Base-by-base conservation (phyloP, 2,113 vertebrate species). In the Tricholaema leucomelas region DNA sequence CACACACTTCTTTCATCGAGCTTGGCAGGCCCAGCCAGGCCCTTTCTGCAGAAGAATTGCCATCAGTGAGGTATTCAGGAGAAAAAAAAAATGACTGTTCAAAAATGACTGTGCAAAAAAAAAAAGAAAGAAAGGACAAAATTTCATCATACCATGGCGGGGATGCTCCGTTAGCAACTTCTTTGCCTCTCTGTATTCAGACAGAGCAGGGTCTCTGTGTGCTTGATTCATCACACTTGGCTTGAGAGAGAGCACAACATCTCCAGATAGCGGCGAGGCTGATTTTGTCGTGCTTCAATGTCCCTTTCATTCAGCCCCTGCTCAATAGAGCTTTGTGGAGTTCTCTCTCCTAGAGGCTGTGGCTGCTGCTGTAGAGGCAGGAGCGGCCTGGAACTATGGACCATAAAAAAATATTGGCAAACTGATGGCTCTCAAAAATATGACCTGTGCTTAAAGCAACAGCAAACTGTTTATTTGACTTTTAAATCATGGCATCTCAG, bases 211-310 rank as follows among this genome's bases (percentile, higher is more conserved):
- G 84, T 89, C 94, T 96, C 91, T 95, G 64, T 92, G 79, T 0
- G 35, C 89, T 95, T 95, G 92, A 96, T 96, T 96, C 93, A 96
- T 95, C 93, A 71, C 91, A 77, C 87, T 95, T 91, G 92, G 95
- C 93, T 92, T 93, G 92, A 96, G 93, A 92, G 92, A 94, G 81
- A 88, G 89, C 86, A 81, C 95, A 96, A 92, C 92, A 92, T 95
- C 91, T 92, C 93, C 91, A 94, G 92, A 91, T 94, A 94, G 31
- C 58, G n/a, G 87, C 73, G 92, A 77, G 96, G 87, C 87, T 79
- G 92, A 89, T 94, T 94, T 46, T 89, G 81, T 80, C 82, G 87
- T 64, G 85, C 89, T 94, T 96, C 93, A 94, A 93, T 96, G 92
- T 92, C 82, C 84, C 94, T 95, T 95, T 94, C 94, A 91, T 95